Evolutionary conservation across 2,888 invertebrate species (phyloP).

Genomic region (Drosophila recens): DNA sequence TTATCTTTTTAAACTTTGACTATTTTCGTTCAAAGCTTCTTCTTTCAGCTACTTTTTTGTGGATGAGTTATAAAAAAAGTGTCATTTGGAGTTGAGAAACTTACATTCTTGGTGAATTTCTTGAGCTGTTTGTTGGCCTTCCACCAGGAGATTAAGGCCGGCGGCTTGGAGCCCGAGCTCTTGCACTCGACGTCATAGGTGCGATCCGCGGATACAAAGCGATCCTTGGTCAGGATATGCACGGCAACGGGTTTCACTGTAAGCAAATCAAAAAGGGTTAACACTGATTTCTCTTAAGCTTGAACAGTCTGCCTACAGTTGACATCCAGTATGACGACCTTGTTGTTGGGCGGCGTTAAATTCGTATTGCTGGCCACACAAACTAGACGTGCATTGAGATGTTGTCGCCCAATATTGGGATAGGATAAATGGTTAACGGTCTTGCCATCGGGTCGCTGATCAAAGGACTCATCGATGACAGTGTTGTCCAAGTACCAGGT

Average conservation of each 20-base stretch:
- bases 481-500: slow-evolving; percentile 94
- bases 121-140: slow-evolving; percentile 93
- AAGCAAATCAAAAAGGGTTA: slow-evolving; percentile 2
- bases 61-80: neutral
- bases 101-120: slow-evolving; percentile 92
- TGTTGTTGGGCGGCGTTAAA: slow-evolving; percentile 91
- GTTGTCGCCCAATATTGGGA: slow-evolving; percentile 92
- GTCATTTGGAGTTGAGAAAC: slow-evolving; percentile 81
- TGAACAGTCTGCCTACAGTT: slow-evolving; percentile 89
- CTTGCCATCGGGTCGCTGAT: slow-evolving; percentile 89
- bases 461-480: slow-evolving; percentile 93
- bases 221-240: slow-evolving; percentile 93
- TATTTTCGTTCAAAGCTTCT: too few species aligned
- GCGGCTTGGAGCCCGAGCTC: slow-evolving; percentile 94
- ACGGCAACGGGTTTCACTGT: slow-evolving; percentile 94
- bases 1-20: too few species aligned
- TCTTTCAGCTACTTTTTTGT: too few species aligned
- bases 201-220: slow-evolving; percentile 93
- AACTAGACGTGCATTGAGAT: slow-evolving; percentile 92
- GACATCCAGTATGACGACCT: slow-evolving; percentile 92
- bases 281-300: too few species aligned
- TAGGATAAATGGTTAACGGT: slow-evolving; percentile 93
- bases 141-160: slow-evolving; percentile 96
- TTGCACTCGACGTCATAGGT: slow-evolving; percentile 95
- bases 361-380: slow-evolving; percentile 96